Evolutionary conservation across 1,140 invertebrate genomes (phyloP).

Genomic region (Drosophila nebulosa): DNA sequence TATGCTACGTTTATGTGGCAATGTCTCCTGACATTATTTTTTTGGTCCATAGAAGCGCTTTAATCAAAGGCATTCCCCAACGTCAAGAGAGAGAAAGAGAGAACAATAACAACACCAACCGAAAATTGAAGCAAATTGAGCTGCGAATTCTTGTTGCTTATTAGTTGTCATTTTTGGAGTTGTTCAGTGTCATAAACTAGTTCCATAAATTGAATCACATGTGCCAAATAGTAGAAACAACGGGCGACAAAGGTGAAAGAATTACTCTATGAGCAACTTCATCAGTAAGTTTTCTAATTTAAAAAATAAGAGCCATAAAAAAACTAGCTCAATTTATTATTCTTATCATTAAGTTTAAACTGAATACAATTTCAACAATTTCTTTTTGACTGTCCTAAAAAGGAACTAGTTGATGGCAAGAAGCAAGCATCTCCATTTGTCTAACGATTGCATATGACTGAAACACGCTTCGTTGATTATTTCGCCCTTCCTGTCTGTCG

Average conservation of each 20-base stretch:
- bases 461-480: neutral
- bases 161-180: neutral
- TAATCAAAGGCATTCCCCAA: constrained; percentile 51
- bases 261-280: no score
- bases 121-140: neutral
- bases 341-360: no score
- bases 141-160: neutral
- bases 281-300: no score
- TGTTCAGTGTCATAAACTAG: no score
- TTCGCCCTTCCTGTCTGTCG: neutral
- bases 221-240: no score
- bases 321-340: no score
- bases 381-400: no score
- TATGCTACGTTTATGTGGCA: constrained; percentile 30
- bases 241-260: no score
- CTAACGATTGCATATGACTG: neutral
- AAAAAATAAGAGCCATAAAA: no score
- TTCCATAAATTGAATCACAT: no score
- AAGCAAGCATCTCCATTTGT: neutral
- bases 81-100: neutral
- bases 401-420: neutral
- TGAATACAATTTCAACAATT: no score
- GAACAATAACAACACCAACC: neutral
- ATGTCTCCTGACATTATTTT: constrained; percentile 42
- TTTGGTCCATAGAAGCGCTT: constrained; percentile 25